A percentile compares a stretch with the other conserved stretches of the same genome.
Evolutionary conservation across 2,797 vertebrate genomes (phyloP).

Genomic region (Acomys russatus): DNA sequence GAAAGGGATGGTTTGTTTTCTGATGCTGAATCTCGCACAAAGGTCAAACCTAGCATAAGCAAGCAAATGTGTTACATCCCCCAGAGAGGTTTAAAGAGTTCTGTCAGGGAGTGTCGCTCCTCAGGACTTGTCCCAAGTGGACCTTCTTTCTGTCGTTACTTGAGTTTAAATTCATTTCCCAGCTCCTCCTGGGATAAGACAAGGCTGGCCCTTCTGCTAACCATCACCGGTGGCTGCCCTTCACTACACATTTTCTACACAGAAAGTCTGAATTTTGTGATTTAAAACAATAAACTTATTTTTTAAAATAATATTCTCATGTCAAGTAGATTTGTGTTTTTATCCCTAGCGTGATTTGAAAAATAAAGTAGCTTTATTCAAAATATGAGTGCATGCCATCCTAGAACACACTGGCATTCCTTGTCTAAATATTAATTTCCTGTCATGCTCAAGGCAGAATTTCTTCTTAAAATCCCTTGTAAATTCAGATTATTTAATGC

Average conservation of each 20-base stretch:
- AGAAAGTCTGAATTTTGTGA: not conserved
- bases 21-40: not conserved
- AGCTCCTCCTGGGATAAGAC: not conserved
- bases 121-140: not conserved
- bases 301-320: slow-evolving; percentile 13
- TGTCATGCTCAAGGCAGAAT: slow-evolving; percentile 40
- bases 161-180: not conserved
- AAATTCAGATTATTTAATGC: slow-evolving; percentile 60
- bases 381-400: slow-evolving; percentile 28
- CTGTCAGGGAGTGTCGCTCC: not conserved
- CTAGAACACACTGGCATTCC: not conserved
- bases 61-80: not conserved
- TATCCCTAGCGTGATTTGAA: slow-evolving; percentile 29
- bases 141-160: not conserved
- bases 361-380: slow-evolving; percentile 39
- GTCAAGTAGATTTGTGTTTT: slow-evolving; percentile 27
- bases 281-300: slow-evolving; percentile 6
- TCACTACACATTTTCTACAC: not conserved
- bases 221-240: not conserved
- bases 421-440: slow-evolving; percentile 66
- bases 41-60: not conserved
- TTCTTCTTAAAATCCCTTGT: slow-evolving; percentile 49
- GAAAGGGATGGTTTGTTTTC: not conserved
- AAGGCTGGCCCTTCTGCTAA: not conserved
- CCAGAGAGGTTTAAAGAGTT: not conserved